These are phyloP conservation scores for Psilanteris sp. DNA, from an alignment of 1,140 invertebrate species.

Conservation along the genomic window DNA sequence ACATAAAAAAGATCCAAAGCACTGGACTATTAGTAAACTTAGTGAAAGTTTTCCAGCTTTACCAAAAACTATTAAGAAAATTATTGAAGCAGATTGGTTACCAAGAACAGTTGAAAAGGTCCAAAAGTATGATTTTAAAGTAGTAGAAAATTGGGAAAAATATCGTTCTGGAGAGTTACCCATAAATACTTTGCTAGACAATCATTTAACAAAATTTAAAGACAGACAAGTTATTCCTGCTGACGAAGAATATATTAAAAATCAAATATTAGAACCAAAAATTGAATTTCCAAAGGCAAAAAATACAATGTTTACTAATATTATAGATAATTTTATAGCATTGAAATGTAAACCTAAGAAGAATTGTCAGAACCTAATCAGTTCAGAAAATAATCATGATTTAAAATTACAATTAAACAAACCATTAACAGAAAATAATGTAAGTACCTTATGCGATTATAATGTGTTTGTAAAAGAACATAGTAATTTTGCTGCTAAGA, in stretches of 20 bases:
- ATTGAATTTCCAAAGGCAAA: conserved; percentile 26
- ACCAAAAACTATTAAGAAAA: conserved; percentile 81
- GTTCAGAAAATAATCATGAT: no score
- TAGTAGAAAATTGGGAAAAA: conserved; percentile 84
- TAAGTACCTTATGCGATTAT: no score
- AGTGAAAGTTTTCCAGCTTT: conserved; percentile 90
- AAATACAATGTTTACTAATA: conserved; percentile 1
- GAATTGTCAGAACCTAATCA: no score
- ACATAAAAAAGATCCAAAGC: conserved; percentile 83
- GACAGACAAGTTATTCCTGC: conserved; percentile 78
- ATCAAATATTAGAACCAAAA: conserved; percentile 61
- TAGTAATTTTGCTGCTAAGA: no score
- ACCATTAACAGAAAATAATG: no score
- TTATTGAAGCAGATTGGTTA: conserved; percentile 83
- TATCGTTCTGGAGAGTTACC: conserved; percentile 80
- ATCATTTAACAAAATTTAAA: conserved; percentile 85
- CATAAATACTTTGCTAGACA: conserved; percentile 78
- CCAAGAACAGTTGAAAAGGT: conserved; percentile 81
- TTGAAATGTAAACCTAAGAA: not conserved
- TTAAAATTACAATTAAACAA: no score
- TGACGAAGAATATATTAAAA: conserved; percentile 56
- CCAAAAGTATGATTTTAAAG: conserved; percentile 83
- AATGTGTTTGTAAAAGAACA: no score
- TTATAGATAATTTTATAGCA: conserved; percentile 2
- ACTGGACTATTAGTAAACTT: conserved; percentile 87